Base-by-base conservation (phyloP, 2,888 invertebrate species). In the Torymus auratus region DNA sequence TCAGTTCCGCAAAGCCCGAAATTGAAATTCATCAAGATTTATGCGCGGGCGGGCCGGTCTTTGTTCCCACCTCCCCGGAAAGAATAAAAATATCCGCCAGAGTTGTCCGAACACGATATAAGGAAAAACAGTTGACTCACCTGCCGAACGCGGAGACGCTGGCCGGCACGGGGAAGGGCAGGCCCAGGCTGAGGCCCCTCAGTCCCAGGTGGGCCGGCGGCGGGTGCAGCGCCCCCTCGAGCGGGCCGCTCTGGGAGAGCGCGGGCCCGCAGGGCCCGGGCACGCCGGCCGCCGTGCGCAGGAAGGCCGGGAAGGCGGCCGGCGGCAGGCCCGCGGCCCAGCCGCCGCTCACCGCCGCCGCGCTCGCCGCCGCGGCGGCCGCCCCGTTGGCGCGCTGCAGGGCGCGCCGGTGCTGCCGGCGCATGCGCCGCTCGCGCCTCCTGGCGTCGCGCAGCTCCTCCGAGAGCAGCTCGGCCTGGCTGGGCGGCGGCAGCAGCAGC, bases 121-220 rank as follows among this genome's bases (percentile, higher is more conserved):
- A n/a, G n/a, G n/a, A n/a, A n/a, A n/a, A n/a, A n/a, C n/a, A n/a
- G 7, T 3, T 5, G 3, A 75, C 88, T 83, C 62, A 91, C 91
- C 91, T 89, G 85, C 90, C 90, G 52, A 91, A 91, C 77, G 89
- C 90, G 60, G 91, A 90, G 52, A 83, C 83, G 67, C 83, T 83
- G 17, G 83, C 78, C 69, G 78, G 88, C 58, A 91, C 90, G 52
- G 91, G 91, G 84, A 90, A 91, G 17, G 90, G 91, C 72, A 90
- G 79, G 14, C 91, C 91, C 12, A 90, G 86, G 79, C 89, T 91
- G 67, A 91, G 89, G 17, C 91, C 90, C 78, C 90, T 83, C 4
- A 90, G 87, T 15, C 90, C 89, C n/a, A 91, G 85, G 82, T 91
- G 91, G 0, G 90, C 88, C 20, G 91, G 90, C 2, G 91, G 91